phyloP scores from a whole-genome alignment of 1,140 invertebrate species.

The Drosophila melanogaster region DNA sequence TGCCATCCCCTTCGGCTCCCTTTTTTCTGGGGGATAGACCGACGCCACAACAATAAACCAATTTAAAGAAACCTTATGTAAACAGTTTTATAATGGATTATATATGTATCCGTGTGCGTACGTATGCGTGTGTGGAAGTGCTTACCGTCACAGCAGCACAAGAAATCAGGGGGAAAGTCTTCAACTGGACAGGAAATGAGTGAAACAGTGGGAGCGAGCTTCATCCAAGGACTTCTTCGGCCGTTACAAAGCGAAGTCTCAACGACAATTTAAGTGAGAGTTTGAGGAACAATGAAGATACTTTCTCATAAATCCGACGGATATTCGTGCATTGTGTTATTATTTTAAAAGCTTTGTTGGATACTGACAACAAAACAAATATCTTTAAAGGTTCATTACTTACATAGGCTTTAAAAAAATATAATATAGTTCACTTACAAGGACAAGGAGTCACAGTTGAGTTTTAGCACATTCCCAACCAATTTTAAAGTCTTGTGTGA shows the following conservation, averaged over 20 bases:
- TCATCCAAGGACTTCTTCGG: not conserved
- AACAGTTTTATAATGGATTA: slow-evolving; percentile 81
- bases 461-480: too few species aligned
- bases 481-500: not conserved
- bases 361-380: not conserved
- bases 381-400: too few species aligned
- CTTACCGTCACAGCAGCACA: slow-evolving; percentile 6
- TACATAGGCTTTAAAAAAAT: too few species aligned
- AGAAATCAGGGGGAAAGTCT: slow-evolving; percentile 7
- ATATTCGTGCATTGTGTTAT: not conserved
- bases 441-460: too few species aligned
- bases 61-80: slow-evolving; percentile 81
- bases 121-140: slow-evolving; percentile 7
- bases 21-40: slow-evolving; percentile 5
- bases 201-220: slow-evolving; percentile 39
- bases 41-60: slow-evolving; percentile 73
- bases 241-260: slow-evolving; percentile 5
- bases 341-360: not conserved
- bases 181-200: slow-evolving; percentile 24
- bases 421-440: too few species aligned
- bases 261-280: slow-evolving; percentile 1
- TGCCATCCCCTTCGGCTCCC: not conserved
- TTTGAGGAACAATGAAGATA: not conserved
- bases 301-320: not conserved
- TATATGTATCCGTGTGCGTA: slow-evolving; percentile 50